A percentile compares a stretch with the other conserved stretches of the same genome.
These are phyloP conservation scores for Amblyjoppa proteus DNA, from an alignment of 2,888 invertebrate genomes.

Conservation along the genomic window DNA sequence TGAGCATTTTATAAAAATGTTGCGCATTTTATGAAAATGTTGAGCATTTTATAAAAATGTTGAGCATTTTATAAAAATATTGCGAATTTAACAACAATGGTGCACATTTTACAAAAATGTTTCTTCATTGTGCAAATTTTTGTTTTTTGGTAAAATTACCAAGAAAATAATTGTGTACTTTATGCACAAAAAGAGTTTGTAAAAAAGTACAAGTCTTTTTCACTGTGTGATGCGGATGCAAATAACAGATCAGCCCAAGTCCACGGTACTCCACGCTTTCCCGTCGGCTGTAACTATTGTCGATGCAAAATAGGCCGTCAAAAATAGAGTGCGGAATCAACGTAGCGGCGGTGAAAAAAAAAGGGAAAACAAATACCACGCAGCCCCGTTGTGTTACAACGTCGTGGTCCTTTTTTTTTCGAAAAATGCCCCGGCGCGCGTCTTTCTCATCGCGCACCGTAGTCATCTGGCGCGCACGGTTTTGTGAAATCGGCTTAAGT, in stretches of 20 bases:
- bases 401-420: background rate
- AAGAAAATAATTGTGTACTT: too few relatives aligned
- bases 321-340: background rate
- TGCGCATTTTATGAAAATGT: too few relatives aligned
- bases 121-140: too few relatives aligned
- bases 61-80: too few relatives aligned
- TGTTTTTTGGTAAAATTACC: too few relatives aligned
- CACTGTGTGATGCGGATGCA: background rate
- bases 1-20: too few relatives aligned
- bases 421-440: slow-evolving; percentile 24
- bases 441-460: slow-evolving; percentile 27
- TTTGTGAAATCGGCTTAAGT: slow-evolving; percentile 78
- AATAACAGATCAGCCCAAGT: background rate
- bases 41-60: too few relatives aligned
- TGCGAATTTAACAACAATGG: too few relatives aligned
- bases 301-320: slow-evolving; percentile 7
- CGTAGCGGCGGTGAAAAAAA: background rate
- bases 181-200: too few relatives aligned
- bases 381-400: background rate
- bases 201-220: too few relatives aligned
- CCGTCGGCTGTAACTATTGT: background rate
- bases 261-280: background rate
- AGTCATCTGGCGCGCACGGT: slow-evolving; percentile 26
- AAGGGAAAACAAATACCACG: background rate
- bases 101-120: too few relatives aligned